phyloP scores from a whole-genome alignment of 2,113 vertebrate genomes.

The Petrocephalus microphthalmus region DNA sequence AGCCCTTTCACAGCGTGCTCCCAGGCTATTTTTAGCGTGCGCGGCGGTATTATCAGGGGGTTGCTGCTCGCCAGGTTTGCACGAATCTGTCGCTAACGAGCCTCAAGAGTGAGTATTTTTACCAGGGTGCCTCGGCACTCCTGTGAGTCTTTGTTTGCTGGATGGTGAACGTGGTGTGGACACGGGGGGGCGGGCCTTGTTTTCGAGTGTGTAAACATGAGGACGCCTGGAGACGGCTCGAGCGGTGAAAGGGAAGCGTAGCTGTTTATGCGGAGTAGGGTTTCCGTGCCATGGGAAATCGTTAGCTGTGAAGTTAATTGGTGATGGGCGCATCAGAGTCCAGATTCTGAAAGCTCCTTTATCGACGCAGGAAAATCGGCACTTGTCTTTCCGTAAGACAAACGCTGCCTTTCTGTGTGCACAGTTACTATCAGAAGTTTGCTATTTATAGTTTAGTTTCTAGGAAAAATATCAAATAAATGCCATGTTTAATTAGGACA shows the following conservation, averaged over 20 bases:
- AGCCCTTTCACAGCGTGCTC: conserved; percentile 45
- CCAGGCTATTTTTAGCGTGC: conserved; percentile 45
- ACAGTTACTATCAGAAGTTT: not conserved
- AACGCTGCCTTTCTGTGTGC: too few species aligned
- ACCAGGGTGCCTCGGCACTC: conserved; percentile 21
- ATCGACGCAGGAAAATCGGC: too few species aligned
- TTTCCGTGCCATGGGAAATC: too few species aligned
- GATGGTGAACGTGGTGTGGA: not conserved
- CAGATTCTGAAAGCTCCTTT: too few species aligned
- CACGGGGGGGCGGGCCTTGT: not conserved
- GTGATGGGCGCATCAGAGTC: too few species aligned
- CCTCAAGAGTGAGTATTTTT: conserved; percentile 41
- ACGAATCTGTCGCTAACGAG: conserved; percentile 40
- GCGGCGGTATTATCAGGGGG: conserved; percentile 41
- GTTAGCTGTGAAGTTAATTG: too few species aligned
- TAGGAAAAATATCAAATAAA: not conserved
- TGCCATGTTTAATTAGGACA: not conserved
- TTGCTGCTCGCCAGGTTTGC: conserved; percentile 28
- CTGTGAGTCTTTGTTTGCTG: not conserved
- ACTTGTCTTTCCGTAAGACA: too few species aligned
- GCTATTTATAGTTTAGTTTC: not conserved
- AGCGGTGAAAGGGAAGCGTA: not conserved
- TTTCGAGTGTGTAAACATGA: not conserved
- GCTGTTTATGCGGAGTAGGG: not conserved
- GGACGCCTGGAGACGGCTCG: not conserved